These are phyloP conservation scores for Bradypus variegatus DNA, from an alignment of 2,797 vertebrate species.

Conservation along the genomic window DNA sequence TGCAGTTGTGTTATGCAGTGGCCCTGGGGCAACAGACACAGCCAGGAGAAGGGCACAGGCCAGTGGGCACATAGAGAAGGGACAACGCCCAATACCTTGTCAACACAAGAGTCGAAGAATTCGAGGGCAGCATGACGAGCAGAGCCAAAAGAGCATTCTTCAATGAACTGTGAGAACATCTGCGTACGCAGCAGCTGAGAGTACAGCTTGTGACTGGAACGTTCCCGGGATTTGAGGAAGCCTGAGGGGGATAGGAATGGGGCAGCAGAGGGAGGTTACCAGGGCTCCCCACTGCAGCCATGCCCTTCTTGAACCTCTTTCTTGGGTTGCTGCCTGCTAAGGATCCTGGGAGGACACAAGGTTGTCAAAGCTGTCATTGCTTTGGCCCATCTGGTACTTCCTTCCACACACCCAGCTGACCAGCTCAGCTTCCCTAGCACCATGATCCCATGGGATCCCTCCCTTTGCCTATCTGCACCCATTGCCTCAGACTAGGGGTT, in stretches of 20 bases:
- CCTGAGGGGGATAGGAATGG: slow-evolving; percentile 64
- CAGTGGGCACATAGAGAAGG: not conserved
- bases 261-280: not conserved
- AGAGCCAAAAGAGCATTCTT: slow-evolving; percentile 95
- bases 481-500: not conserved
- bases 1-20: not conserved
- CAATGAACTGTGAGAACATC: slow-evolving; percentile 96
- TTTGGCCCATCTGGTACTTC: not conserved
- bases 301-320: not conserved
- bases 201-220: slow-evolving; percentile 89
- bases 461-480: not conserved
- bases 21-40: not conserved
- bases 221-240: slow-evolving; percentile 91
- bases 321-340: not conserved
- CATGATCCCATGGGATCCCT: not conserved
- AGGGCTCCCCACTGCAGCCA: not conserved
- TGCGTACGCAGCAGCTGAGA: slow-evolving; percentile 86
- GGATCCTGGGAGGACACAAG: not conserved
- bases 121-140: slow-evolving; percentile 88
- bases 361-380: not conserved
- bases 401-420: not conserved
- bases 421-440: not conserved
- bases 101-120: slow-evolving; percentile 91
- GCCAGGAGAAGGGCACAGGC: not conserved
- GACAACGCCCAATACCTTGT: slow-evolving; percentile 76